phyloP scores from a whole-genome alignment of 2,888 invertebrate species.

The Heteromurus nitidus region DNA sequence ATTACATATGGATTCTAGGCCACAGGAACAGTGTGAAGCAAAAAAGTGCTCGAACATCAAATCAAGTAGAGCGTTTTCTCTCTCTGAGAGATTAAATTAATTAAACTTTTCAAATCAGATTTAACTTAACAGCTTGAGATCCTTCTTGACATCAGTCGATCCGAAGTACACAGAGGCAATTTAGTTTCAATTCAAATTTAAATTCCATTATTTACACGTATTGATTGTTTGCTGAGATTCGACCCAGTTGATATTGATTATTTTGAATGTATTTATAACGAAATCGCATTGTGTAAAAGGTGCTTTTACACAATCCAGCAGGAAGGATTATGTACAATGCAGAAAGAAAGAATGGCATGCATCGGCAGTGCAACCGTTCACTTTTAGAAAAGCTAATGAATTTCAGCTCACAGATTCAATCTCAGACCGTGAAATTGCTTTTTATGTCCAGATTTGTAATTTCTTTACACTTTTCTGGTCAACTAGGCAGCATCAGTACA shows the following conservation, averaged over 20 bases:
- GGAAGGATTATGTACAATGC: too few species aligned
- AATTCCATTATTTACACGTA: conserved; percentile 37
- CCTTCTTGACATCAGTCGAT: conserved; percentile 32
- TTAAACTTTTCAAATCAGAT: conserved; percentile 52
- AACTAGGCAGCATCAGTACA: background rate
- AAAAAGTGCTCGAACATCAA: too few species aligned
- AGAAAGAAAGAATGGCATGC: too few species aligned
- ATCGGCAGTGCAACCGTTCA: too few species aligned
- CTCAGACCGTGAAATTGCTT: conserved; percentile 58
- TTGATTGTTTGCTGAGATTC: background rate
- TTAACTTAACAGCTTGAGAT: conserved; percentile 35
- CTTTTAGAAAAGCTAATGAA: too few species aligned
- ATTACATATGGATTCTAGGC: conserved; percentile 10
- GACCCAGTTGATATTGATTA: background rate
- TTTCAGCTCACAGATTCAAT: conserved; percentile 58
- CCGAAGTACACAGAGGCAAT: conserved; percentile 41
- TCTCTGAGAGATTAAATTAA: conserved; percentile 17
- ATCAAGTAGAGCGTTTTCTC: too few species aligned
- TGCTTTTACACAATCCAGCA: too few species aligned
- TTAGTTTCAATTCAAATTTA: conserved; percentile 51
- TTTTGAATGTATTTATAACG: too few species aligned
- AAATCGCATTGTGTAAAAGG: too few species aligned
- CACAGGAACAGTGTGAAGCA: background rate
- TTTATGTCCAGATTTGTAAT: conserved; percentile 19
- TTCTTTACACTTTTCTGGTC: background rate